A percentile compares a stretch with the other conserved stretches of the same genome.
phyloP scores from a whole-genome alignment of 37 sponge, comb jelly and placozoan genomes.

The Crambe crambe region DNA sequence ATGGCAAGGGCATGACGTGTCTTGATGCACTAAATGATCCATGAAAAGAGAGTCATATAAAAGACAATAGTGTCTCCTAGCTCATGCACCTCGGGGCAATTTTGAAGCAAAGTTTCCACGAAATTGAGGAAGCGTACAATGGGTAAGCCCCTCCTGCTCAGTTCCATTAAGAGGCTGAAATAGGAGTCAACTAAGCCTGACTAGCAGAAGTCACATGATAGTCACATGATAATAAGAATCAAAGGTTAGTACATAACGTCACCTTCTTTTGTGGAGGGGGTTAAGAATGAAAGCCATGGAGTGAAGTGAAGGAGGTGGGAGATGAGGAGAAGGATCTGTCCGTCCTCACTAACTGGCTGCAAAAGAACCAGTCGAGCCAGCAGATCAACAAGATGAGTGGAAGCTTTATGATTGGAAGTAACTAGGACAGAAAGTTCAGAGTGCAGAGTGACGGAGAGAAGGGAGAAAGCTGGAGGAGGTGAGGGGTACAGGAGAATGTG shows the following conservation, averaged over 20 bases:
- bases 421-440: constrained; percentile 13
- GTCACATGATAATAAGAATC: not conserved
- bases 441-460: constrained; percentile 10
- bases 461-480: constrained; percentile 5
- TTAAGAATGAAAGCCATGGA: not conserved
- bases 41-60: too few species aligned
- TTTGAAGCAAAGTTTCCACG: not conserved
- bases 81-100: not conserved
- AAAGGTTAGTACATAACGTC: not conserved
- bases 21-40: not conserved
- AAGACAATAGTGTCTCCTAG: too few species aligned
- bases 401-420: not conserved
- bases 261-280: not conserved
- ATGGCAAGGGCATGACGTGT: constrained; percentile 7
- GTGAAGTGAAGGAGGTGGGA: not conserved
- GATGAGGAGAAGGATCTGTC: not conserved
- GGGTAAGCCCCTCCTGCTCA: constrained; percentile 1
- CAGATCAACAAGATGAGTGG: not conserved
- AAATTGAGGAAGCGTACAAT: not conserved
- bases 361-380: constrained; percentile 8
- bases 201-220: not conserved
- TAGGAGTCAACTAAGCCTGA: not conserved
- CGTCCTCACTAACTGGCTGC: not conserved
- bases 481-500: constrained; percentile 39
- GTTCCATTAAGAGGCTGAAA: not conserved